phyloP scores from a whole-genome alignment of 2,888 invertebrate genomes.

The Amitus sp. region DNA sequence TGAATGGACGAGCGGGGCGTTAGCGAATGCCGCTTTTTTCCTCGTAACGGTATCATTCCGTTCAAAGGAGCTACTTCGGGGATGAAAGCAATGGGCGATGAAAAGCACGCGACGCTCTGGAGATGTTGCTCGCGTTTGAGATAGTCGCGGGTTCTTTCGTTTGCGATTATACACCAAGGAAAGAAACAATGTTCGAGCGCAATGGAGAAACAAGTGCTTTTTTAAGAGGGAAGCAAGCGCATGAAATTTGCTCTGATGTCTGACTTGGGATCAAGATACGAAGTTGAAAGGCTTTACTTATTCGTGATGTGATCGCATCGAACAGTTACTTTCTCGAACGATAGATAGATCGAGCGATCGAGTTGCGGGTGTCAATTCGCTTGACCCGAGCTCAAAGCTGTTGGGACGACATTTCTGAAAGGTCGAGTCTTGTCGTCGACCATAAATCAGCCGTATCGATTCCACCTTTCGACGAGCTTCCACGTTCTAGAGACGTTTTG shows the following conservation, averaged over 20 bases:
- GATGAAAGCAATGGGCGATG: neutral
- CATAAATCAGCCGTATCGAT: slow-evolving; percentile 51
- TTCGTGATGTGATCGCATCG: slow-evolving; percentile 1
- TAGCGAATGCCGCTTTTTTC: too few relatives aligned
- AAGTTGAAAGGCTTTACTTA: too few relatives aligned
- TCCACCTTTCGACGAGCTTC: slow-evolving; percentile 27
- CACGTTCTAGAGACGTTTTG: slow-evolving; percentile 12
- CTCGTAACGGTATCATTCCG: neutral
- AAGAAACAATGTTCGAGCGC: too few relatives aligned
- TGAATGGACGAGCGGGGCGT: too few relatives aligned
- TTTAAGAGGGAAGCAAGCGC: neutral
- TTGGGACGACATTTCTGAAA: slow-evolving; percentile 43
- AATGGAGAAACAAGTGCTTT: neutral
- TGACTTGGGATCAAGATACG: too few relatives aligned
- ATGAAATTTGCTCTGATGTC: neutral
- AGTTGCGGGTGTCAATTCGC: slow-evolving; percentile 37
- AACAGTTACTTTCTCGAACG: slow-evolving; percentile 12
- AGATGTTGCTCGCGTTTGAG: too few relatives aligned
- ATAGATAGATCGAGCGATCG: slow-evolving; percentile 14
- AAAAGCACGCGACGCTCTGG: too few relatives aligned
- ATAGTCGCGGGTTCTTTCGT: too few relatives aligned
- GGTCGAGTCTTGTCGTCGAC: slow-evolving; percentile 38
- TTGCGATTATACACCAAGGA: too few relatives aligned
- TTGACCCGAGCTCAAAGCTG: slow-evolving; percentile 46
- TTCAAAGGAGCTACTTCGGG: neutral